Evolutionary conservation across 1,140 invertebrate species (phyloP), one percentile per base, ranked within the genome.

Genomic region (Anastatus disparis): DNA sequence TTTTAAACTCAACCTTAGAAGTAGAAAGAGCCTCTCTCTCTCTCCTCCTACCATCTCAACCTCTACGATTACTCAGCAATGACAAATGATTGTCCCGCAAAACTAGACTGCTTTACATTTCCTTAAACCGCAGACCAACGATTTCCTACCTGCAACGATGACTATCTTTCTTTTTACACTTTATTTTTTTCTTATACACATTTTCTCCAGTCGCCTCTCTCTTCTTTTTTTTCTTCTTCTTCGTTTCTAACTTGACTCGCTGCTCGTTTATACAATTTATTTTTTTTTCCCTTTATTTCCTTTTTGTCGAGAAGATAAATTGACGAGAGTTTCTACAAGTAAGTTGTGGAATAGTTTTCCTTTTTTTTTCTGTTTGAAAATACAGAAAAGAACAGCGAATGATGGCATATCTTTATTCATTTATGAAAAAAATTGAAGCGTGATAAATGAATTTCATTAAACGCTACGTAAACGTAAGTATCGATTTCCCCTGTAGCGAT

Each of bases 21-120:
- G 3, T 20, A 29, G 35, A 58, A 10, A 56, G 17, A 56, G 42
- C 75, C 76, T 74, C 71, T n/a, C n/a, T n/a, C n/a, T n/a, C n/a
- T n/a, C n/a, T n/a, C n/a, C n/a, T n/a, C n/a, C n/a, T n/a, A n/a
- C n/a, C n/a, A n/a, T n/a, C n/a, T n/a, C 72, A 75, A 67, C 73
- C 75, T 75, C 59, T 66, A 70, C 76, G 77, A 81, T 82, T 82
- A 82, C 81, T 81, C 78, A 79, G 67, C 77, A 77, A 81, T 81
- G 80, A 82, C 79, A 81, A 81, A 82, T 77, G 80, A 80, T 74
- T 78, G 72, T 76, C 74, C 77, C 72, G 72, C 75, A 69, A 63
- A 73, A 70, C 55, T 29, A 38, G 64, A 70, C 72, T 74, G 66
- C 65, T 75, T 77, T 74, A 52, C 74, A 76, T 75, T 71, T 71